Percentiles rank a stretch among this genome's conserved stretches.
Evolutionary conservation across 2,797 vertebrate genomes (phyloP).

Genomic region (Cephalopachus bancanus): DNA sequence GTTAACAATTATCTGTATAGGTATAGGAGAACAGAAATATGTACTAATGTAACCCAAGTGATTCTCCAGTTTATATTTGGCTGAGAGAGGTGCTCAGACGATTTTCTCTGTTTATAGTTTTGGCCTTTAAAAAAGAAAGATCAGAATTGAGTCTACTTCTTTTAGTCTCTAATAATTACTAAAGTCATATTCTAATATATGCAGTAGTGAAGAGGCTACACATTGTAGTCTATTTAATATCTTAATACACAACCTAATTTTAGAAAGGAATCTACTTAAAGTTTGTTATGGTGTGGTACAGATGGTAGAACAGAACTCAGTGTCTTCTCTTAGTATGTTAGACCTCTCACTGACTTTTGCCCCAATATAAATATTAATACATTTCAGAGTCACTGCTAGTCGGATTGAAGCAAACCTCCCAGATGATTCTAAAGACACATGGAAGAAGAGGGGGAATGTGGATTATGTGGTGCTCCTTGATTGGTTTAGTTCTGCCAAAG

Average conservation of each 20-base stretch:
- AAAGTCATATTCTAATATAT: conserved; percentile 26
- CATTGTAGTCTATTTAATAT: conserved; percentile 43
- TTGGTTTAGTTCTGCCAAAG: conserved; percentile 95
- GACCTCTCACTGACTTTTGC: conserved; percentile 37
- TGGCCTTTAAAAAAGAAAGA: not conserved
- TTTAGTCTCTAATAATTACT: conserved; percentile 62
- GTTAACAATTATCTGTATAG: not conserved
- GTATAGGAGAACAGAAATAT: conserved; percentile 30
- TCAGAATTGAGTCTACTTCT: conserved; percentile 32
- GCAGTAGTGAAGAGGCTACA: not conserved
- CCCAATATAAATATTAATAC: conserved; percentile 73
- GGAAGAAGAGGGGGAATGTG: conserved; percentile 93
- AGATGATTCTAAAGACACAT: conserved; percentile 92
- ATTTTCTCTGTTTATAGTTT: conserved; percentile 56
- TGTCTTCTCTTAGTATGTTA: conserved; percentile 44
- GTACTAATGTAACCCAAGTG: not conserved
- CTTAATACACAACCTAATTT: not conserved
- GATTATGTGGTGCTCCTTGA: conserved; percentile 96
- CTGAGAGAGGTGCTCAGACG: not conserved
- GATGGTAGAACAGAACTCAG: conserved; percentile 24
- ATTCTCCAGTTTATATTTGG: conserved; percentile 2
- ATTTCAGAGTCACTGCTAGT: conserved; percentile 94
- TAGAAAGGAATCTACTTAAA: conserved; percentile 42
- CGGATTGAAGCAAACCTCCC: conserved; percentile 96
- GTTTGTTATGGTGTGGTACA: not conserved